These are phyloP conservation scores for Sceliomorpha sp. DNA, from an alignment of 2,888 invertebrate genomes.

Conservation along the genomic window DNA sequence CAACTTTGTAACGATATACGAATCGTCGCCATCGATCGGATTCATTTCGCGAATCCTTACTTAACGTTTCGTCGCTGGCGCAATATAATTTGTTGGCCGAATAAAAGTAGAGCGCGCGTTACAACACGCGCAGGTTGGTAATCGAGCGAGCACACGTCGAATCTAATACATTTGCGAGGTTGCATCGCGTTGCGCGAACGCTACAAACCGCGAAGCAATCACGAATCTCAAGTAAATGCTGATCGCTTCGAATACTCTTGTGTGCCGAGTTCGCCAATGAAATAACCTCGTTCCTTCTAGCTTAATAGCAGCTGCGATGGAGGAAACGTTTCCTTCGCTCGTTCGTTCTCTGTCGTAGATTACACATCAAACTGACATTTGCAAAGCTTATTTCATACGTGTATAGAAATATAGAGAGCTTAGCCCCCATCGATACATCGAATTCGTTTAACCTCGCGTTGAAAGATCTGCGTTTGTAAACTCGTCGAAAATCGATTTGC, in stretches of 20 bases:
- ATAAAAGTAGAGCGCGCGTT: constrained; percentile 19
- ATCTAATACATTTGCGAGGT: constrained; percentile 51
- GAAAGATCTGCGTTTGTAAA: too few relatives aligned
- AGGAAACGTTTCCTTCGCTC: constrained; percentile 52
- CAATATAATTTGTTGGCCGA: constrained; percentile 14
- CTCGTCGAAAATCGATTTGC: too few relatives aligned
- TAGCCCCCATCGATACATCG: neutral
- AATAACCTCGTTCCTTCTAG: constrained; percentile 57
- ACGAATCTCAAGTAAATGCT: constrained; percentile 54
- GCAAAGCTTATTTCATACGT: constrained; percentile 44
- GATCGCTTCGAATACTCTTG: constrained; percentile 56
- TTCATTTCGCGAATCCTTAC: neutral
- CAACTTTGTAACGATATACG: too few relatives aligned
- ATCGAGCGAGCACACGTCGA: constrained; percentile 52
- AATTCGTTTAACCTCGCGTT: too few relatives aligned
- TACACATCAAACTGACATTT: constrained; percentile 54
- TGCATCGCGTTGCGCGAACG: constrained; percentile 42
- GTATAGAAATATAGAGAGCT: too few relatives aligned
- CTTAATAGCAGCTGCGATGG: constrained; percentile 55
- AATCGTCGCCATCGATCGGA: neutral
- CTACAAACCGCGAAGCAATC: constrained; percentile 55
- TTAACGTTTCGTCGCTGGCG: neutral
- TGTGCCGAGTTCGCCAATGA: constrained; percentile 54
- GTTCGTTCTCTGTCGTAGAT: constrained; percentile 36
- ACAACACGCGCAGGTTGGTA: constrained; percentile 25